Evolutionary conservation across 2,888 invertebrate genomes (phyloP).

Genomic region (Cotesia congregata): DNA sequence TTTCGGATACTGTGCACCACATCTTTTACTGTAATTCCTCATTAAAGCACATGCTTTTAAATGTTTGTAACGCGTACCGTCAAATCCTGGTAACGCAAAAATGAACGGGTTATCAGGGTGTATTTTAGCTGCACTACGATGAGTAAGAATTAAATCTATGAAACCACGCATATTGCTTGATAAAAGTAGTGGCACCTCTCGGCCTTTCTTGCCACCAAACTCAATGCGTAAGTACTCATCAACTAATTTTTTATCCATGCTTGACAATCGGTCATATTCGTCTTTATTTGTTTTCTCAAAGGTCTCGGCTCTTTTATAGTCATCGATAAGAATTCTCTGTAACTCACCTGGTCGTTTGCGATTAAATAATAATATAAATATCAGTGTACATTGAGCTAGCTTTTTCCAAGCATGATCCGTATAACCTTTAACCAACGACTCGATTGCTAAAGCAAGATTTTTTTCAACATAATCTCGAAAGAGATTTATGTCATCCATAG

Average conservation of each 20-base stretch:
- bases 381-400: conserved; percentile 14
- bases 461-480: conserved; percentile 6
- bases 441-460: background rate
- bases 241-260: conserved; percentile 15
- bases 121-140: conserved; percentile 24
- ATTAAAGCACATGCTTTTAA: conserved; percentile 31
- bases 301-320: background rate
- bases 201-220: conserved; percentile 26
- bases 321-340: conserved; percentile 24
- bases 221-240: conserved; percentile 29
- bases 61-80: conserved; percentile 25
- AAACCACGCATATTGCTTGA: conserved; percentile 20
- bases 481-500: conserved; percentile 18
- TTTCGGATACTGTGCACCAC: conserved; percentile 37
- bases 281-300: conserved; percentile 20
- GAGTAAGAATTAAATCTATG: conserved; percentile 21
- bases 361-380: conserved; percentile 28
- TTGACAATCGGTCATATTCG: conserved; percentile 20
- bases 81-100: conserved; percentile 37
- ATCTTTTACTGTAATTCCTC: conserved; percentile 28
- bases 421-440: background rate
- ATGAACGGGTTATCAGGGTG: conserved; percentile 34
- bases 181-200: conserved; percentile 34
- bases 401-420: conserved; percentile 16
- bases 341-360: conserved; percentile 33